Base-by-base conservation (phyloP, 2,797 vertebrate species). In the Mus caroli region DNA sequence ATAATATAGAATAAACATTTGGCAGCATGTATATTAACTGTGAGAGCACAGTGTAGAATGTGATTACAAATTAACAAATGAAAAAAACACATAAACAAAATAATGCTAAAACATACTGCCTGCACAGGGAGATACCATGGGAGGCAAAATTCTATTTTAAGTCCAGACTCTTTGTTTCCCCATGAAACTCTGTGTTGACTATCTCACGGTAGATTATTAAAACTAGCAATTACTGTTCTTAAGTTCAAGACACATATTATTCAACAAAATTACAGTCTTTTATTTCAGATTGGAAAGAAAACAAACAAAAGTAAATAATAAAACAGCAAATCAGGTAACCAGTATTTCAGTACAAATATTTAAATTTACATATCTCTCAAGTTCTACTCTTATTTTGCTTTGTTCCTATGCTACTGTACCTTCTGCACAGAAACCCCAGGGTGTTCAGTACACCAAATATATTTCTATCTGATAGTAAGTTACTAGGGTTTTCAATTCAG, bases 381-480 rank as follows among this genome's bases (percentile, higher is more conserved):
- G 92, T 87, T 88, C 80, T 20, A 43, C 71, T 80, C 80, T 88
- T 78, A 91, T 69, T 95, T 96, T 90, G 20, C 3, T 19, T n/a
- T 90, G 13, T 80, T 76, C 2, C 22, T 8, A 1, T 64, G 7
- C 64, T 79, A 6, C 2, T 90, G 0, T 76, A 34, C 20, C n/a
- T 73, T 46, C 11, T 14, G 64, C 83, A 85, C 71, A 95, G 56
- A 9, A 73, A 17, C 0, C 22, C 3, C 22, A 58, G 22, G 2
- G 13, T 28, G 17, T 0, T 58, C 34, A 94, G 17, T 7, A 15
- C 8, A 52, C 34, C 9, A 76, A 87, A n/a, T 7, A 13, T 64
- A 31, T 40, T 78, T 84, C 12, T 64, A 6, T 40, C n/a, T 83
- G 50, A 58, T 8, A 31, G 6, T n/a, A 19, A 96, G 79, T 80